Evolutionary conservation across 2,113 vertebrate genomes (phyloP), one percentile per base, ranked within the genome.

Genomic region (Centropus bengalensis): DNA sequence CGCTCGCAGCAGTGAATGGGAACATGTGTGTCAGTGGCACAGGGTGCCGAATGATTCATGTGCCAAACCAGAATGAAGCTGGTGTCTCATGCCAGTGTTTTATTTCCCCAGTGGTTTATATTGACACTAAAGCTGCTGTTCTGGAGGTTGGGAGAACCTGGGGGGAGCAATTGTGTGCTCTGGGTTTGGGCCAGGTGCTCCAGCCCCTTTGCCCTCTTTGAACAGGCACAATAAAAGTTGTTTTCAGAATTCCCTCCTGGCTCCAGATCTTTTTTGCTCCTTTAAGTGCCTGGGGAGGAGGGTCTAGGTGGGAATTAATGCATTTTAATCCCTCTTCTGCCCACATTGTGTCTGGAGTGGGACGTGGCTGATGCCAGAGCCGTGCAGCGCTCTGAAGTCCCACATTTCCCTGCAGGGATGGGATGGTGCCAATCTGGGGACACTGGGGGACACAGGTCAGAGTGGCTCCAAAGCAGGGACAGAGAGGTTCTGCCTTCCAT

Each of bases 11-110:
- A 9, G 84, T 4, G 2, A 86, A 33, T 3, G 14, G 90, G 92
- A 93, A 89, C 12, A 4, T 17, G 20, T 82, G 83, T 76, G 89
- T 94, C 91, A 96, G 89, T 44, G 14, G 44, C 2, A 0, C 69
- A 56, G 88, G 32, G 24, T 76, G 69, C 23, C 2, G 6, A 73
- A 4, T 96, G 93, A 96, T 90, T 96, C 93, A 93, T 88, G 85
- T 67, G 82, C 87, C 33, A 4, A 67, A 52, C 14, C 4, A 0
- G 84, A 55, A 58, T 3, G 1, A 42, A 58, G 81, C 68, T 14
- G 14, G 42, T 23, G 81, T 56, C 68, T 86, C 19, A 5, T 33
- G 76, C 68, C 4, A 9, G 6, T n/a, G 24, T 44, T 94, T 68
- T 77, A 49, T 74, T 74, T 81, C 78, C 60, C 36, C 52, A 45